Conservation (phyloP, 2,888 invertebrate genomes). For the Sminthurides aquaticus region DNA sequence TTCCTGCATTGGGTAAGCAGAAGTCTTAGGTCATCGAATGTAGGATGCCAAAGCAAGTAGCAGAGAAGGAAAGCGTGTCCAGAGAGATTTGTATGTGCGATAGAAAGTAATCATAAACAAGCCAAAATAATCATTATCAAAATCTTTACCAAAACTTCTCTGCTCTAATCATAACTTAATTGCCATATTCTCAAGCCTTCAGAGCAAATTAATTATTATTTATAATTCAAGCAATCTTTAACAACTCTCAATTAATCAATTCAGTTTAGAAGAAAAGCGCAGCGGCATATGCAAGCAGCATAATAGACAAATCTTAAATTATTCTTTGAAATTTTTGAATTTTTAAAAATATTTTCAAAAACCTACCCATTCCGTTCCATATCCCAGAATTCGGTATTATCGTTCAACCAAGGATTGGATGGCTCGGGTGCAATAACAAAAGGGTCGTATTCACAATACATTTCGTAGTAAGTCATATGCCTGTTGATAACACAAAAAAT, state of each 20-base stretch:
- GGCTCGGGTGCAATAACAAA: slow-evolving; percentile 87
- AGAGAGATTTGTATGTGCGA: not conserved
- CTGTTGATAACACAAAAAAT: slow-evolving; percentile 49
- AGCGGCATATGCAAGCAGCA: not conserved
- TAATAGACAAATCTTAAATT: not conserved
- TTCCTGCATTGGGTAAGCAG: slow-evolving; percentile 55
- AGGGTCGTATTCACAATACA: slow-evolving; percentile 92
- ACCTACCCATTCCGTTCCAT: slow-evolving; percentile 79
- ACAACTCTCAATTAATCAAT: no score
- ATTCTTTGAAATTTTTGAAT: no score
- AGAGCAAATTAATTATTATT: no score
- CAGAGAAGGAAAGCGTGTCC: not conserved
- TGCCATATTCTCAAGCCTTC: no score
- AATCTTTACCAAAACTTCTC: not conserved
- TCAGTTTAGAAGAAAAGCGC: not conserved
- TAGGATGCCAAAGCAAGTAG: not conserved
- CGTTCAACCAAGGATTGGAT: slow-evolving; percentile 94
- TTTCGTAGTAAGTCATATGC: slow-evolving; percentile 84
- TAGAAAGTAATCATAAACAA: not conserved
- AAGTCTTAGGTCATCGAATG: not conserved
- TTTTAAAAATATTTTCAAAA: slow-evolving; percentile 2
- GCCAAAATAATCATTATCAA: not conserved
- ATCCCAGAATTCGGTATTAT: slow-evolving; percentile 95
- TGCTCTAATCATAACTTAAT: no score
- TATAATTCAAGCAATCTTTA: no score